Evolutionary conservation across 2,888 invertebrate species (phyloP).

Genomic region (Tribolium freemani): DNA sequence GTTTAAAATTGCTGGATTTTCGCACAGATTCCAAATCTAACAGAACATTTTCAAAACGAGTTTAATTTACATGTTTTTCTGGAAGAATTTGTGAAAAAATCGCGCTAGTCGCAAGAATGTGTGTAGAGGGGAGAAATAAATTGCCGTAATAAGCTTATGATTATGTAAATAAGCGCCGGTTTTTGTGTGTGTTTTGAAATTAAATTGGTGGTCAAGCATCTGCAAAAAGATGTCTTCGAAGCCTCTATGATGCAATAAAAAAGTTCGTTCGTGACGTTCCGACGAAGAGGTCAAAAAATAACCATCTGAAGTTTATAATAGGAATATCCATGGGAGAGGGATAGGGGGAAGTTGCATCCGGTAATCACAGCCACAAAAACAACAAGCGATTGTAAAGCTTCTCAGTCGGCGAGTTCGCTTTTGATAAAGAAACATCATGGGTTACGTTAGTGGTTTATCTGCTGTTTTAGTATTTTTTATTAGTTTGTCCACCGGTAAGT

Average conservation of each 20-base stretch:
- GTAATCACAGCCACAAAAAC: slow-evolving; percentile 61
- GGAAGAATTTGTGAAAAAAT: not conserved
- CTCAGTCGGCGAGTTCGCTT: slow-evolving; percentile 55
- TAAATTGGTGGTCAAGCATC: slow-evolving; percentile 23
- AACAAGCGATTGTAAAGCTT: slow-evolving; percentile 55
- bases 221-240: slow-evolving; percentile 24
- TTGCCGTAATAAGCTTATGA: slow-evolving; percentile 17
- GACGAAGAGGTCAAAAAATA: slow-evolving; percentile 47
- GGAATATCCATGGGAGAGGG: slow-evolving; percentile 50
- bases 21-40: slow-evolving; percentile 12
- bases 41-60: slow-evolving; percentile 17
- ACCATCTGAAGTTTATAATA: slow-evolving; percentile 52
- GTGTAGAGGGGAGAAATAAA: slow-evolving; percentile 4
- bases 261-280: slow-evolving; percentile 41
- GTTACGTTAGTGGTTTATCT: slow-evolving; percentile 47
- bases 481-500: slow-evolving; percentile 48
- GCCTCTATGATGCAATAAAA: slow-evolving; percentile 24
- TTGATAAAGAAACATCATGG: slow-evolving; percentile 49
- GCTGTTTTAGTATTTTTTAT: slow-evolving; percentile 47
- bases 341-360: slow-evolving; percentile 60
- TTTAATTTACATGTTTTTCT: slow-evolving; percentile 21
- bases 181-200: slow-evolving; percentile 23
- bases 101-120: not conserved
- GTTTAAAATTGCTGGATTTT: slow-evolving; percentile 22
- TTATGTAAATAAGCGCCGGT: slow-evolving; percentile 20